Conservation (phyloP, 2,888 invertebrate species). For the Oasisia sp. region DNA sequence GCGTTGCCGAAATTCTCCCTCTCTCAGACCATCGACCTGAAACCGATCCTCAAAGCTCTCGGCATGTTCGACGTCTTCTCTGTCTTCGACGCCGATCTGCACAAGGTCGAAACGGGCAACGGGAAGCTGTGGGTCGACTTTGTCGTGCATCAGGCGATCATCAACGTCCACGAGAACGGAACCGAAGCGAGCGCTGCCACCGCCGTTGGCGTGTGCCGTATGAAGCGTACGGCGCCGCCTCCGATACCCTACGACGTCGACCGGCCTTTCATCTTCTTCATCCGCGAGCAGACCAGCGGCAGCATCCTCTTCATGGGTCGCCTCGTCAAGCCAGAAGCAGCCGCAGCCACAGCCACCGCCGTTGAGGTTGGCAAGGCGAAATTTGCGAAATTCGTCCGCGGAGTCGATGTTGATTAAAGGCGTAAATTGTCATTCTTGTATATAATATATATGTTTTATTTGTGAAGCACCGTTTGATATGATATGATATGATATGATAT, state of each 20-base stretch:
- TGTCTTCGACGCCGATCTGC: slow-evolving; percentile 50
- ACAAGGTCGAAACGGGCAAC: slow-evolving; percentile 47
- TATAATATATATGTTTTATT: no score
- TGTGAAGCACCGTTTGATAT: no score
- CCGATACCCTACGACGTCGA: slow-evolving; percentile 45
- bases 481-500: no score
- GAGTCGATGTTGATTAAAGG: no score
- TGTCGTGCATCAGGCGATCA: slow-evolving; percentile 58
- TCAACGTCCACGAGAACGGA: slow-evolving; percentile 62
- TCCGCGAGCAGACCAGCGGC: slow-evolving; percentile 39
- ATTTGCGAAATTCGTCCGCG: no score
- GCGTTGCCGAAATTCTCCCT: slow-evolving; percentile 53
- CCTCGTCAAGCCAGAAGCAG: neutral
- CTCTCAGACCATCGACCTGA: slow-evolving; percentile 45
- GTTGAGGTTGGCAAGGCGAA: no score
- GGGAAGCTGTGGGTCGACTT: slow-evolving; percentile 49
- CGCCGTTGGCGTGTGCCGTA: slow-evolving; percentile 28
- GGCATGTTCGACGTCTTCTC: slow-evolving; percentile 53
- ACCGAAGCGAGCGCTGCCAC: slow-evolving; percentile 61
- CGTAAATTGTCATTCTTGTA: no score
- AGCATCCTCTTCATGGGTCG: slow-evolving; percentile 37
- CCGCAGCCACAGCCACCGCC: neutral
- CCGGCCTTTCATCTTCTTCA: slow-evolving; percentile 59
- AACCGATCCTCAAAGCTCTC: slow-evolving; percentile 43
- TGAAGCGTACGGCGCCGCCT: neutral